These are phyloP conservation scores for Pteronotus mesoamericanus DNA, from an alignment of 2,797 vertebrate genomes.

Conservation along the genomic window DNA sequence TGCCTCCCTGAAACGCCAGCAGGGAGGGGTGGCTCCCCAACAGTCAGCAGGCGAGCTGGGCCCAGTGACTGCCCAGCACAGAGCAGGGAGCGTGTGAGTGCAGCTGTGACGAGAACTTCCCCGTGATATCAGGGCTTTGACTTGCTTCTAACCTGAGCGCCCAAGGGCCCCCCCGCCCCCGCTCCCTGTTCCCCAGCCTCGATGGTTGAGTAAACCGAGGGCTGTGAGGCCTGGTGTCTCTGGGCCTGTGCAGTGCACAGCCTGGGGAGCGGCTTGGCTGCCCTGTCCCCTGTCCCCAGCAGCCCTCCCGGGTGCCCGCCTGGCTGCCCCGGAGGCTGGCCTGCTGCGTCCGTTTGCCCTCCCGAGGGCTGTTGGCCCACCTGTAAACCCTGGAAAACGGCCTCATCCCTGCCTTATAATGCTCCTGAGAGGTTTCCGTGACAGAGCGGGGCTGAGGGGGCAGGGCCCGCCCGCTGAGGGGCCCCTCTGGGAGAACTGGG, in stretches of 20 bases:
- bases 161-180: no score
- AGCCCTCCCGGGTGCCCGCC: background rate
- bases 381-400: background rate
- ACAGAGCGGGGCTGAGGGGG: background rate
- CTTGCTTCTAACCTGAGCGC: background rate
- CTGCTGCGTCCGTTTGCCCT: background rate
- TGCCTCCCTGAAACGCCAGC: background rate
- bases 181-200: background rate
- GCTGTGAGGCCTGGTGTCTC: background rate
- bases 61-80: no score
- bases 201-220: background rate
- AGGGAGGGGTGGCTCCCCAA: background rate
- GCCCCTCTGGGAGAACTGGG: background rate
- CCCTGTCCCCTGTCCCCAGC: background rate
- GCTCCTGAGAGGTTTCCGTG: background rate
- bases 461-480: background rate
- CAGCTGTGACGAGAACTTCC: background rate
- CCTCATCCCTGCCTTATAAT: background rate
- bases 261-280: no score
- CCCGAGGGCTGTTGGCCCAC: background rate
- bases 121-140: background rate
- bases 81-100: background rate
- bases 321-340: background rate
- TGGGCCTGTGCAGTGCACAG: background rate
- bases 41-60: background rate